Evolutionary conservation across 2,888 invertebrate species (phyloP), one percentile per base, ranked within the genome.

Genomic region (Eurytoma californica): DNA sequence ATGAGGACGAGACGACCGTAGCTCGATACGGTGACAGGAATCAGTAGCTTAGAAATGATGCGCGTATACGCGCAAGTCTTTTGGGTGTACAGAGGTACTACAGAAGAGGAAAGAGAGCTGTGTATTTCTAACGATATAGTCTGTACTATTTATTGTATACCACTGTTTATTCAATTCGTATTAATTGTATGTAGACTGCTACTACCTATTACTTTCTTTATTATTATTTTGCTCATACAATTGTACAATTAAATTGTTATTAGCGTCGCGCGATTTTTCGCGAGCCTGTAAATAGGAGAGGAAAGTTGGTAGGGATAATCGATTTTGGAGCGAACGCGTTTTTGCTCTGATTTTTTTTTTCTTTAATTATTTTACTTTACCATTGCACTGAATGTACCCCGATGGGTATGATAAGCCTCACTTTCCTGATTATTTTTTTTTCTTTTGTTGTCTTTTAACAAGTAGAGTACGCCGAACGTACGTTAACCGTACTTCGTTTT

Each of bases 121-220:
- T 53, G 51, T 65, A 70, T 72, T 63, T 55, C 4, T 30, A 20
- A 14, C 51, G 18, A 39, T 63, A 67, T n/a, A n/a, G 58, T 16
- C 47, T 60, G 39, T 63, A 55, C 47, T 73, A 72, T 66, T 79
- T 63, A 79, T 65, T 73, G 58, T 69, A 73, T 73, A 67, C 47
- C 60, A 55, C 16, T 73, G 63, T 65, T 70, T 51, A 68, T 73
- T 78, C 55, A 49, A 67, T 68, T 47, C 61, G 58, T 79, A 79
- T 69, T 73, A 51, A 63, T 20, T 77, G 57, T 79, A 57, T 63
- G 20, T 79, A 73, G 24, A 79, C 72, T 79, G 18, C 63, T 79
- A 72, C 53, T 65, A 73, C 39, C n/a, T 65, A 51, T 61, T 72
- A 72, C 51, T 51, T 13, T 69, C 30, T 39, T 47, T n/a, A 63